Conservation (phyloP, 2,888 invertebrate genomes). For the Megastigmus dorsalis region DNA sequence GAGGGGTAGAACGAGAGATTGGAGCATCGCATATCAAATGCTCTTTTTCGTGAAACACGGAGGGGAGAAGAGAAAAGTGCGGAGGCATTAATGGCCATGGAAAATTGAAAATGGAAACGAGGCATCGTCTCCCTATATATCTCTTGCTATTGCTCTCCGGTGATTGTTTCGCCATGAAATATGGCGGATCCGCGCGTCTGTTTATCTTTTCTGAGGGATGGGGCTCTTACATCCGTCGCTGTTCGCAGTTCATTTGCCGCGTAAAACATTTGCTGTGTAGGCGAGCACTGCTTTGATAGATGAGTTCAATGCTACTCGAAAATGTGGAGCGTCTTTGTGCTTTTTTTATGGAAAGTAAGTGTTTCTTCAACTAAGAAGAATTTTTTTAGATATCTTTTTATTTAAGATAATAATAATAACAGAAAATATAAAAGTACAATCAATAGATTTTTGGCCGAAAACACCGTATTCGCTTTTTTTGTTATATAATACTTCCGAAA, state of each 20-base stretch:
- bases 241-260: conserved; percentile 27
- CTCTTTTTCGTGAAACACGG: not conserved
- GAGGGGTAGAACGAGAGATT: conserved; percentile 62
- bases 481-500: too few species aligned
- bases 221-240: not conserved
- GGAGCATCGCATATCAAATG: conserved; percentile 61
- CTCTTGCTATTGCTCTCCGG: too few species aligned
- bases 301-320: not conserved
- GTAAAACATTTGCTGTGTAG: not conserved
- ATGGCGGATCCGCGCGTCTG: too few species aligned
- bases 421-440: too few species aligned
- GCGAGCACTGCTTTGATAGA: not conserved
- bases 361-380: too few species aligned
- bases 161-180: conserved; percentile 62
- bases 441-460: too few species aligned
- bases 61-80: conserved; percentile 62
- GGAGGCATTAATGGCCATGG: conserved; percentile 70
- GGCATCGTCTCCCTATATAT: conserved; percentile 37
- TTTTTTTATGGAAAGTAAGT: too few species aligned
- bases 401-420: too few species aligned
- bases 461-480: too few species aligned
- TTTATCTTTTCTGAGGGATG: not conserved
- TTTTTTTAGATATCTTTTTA: too few species aligned
- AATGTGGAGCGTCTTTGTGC: too few species aligned
- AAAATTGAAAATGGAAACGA: conserved; percentile 70